Conservation (phyloP, 2,888 invertebrate genomes). For the Folsomia manolachei region DNA sequence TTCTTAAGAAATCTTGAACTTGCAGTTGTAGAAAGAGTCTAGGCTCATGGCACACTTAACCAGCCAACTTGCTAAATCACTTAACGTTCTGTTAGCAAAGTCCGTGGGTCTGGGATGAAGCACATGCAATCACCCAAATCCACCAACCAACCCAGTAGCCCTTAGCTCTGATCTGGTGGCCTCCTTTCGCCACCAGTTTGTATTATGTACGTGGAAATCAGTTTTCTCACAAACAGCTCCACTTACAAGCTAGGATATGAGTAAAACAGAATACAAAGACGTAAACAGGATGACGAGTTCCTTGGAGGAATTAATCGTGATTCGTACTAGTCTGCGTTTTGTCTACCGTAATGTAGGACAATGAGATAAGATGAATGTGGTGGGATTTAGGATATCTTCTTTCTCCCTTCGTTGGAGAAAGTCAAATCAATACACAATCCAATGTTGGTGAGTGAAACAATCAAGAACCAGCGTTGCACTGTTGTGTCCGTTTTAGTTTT, state of each 20-base stretch:
- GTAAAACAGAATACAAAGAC: background rate
- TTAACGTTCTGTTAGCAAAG: background rate
- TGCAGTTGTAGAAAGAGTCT: background rate
- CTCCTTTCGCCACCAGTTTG: constrained; percentile 11
- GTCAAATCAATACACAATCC: background rate
- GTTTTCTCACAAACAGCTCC: constrained; percentile 3
- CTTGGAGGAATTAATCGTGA: too few species aligned
- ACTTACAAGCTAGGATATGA: background rate
- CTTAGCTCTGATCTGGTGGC: constrained; percentile 6
- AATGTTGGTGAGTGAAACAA: too few species aligned
- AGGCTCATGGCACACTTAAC: background rate
- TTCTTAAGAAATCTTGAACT: background rate
- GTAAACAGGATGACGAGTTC: background rate
- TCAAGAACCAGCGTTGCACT: too few species aligned
- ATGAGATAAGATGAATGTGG: constrained; percentile 9
- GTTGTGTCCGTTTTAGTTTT: too few species aligned
- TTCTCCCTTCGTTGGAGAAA: background rate
- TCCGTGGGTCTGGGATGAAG: background rate
- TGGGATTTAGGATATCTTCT: background rate
- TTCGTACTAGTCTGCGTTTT: too few species aligned
- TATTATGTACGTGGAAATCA: constrained; percentile 12
- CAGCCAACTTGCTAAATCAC: background rate
- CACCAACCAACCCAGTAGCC: background rate
- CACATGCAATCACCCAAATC: background rate
- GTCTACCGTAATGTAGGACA: too few species aligned